A percentile compares a stretch with the other conserved stretches of the same genome.
phyloP scores from a whole-genome alignment of 2,888 invertebrate genomes.

The Tetanocera ferruginea region DNA sequence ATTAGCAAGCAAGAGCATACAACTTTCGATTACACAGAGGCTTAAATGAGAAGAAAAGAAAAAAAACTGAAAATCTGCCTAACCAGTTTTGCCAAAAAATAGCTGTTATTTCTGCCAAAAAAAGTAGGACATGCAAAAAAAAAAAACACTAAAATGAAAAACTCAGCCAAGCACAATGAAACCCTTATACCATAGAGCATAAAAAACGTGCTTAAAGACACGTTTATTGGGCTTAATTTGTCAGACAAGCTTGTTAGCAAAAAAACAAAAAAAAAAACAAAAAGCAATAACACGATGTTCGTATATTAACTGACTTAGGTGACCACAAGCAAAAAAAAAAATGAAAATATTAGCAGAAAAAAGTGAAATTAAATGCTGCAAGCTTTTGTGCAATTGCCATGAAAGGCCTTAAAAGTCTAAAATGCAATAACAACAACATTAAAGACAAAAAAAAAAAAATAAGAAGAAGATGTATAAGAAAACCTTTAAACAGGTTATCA shows the following conservation, averaged over 20 bases:
- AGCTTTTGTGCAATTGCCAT: background rate
- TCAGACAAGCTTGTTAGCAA: too few species aligned
- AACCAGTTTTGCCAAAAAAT: too few species aligned
- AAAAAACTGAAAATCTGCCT: too few species aligned
- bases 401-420: background rate
- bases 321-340: background rate
- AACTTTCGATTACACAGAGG: too few species aligned
- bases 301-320: background rate
- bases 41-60: too few species aligned
- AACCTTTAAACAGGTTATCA: conserved; percentile 11
- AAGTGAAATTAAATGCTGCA: conserved; percentile 1
- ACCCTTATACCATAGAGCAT: background rate
- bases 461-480: background rate
- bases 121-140: too few species aligned
- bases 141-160: background rate
- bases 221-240: too few species aligned
- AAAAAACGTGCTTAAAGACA: background rate
- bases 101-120: too few species aligned
- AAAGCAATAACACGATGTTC: background rate
- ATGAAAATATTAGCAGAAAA: background rate
- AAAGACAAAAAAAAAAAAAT: too few species aligned
- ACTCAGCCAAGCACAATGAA: background rate
- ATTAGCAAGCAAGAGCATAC: too few species aligned
- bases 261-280: background rate
- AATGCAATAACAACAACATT: background rate